Conservation (phyloP, 1,140 invertebrate genomes). For the Drosophila sp. region DNA sequence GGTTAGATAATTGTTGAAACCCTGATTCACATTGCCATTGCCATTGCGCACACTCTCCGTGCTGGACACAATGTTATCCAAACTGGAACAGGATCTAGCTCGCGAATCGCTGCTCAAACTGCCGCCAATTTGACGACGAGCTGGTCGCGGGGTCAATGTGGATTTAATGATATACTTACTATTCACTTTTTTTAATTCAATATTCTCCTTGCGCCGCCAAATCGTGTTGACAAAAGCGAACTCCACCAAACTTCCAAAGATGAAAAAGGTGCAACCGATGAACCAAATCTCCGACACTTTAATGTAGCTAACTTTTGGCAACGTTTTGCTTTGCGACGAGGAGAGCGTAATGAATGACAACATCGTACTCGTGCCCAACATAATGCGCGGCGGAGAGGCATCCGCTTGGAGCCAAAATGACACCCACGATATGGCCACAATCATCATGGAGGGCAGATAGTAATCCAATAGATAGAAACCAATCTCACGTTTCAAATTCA, state of each 20-base stretch:
- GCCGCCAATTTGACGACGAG: constrained; percentile 87
- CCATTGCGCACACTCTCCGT: constrained; percentile 77
- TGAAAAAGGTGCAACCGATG: constrained; percentile 91
- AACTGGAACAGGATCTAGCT: constrained; percentile 87
- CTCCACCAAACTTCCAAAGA: constrained; percentile 93
- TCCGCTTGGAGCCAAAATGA: constrained; percentile 95
- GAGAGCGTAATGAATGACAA: constrained; percentile 94
- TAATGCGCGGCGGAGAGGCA: constrained; percentile 92
- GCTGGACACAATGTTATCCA: constrained; percentile 83
- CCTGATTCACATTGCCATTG: constrained; percentile 69
- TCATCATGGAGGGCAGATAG: constrained; percentile 94
- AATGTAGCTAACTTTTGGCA: constrained; percentile 95
- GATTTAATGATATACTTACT: constrained; percentile 93
- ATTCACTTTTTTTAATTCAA: constrained; percentile 92
- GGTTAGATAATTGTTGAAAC: constrained; percentile 88
- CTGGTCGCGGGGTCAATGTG: constrained; percentile 90
- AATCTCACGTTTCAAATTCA: constrained; percentile 91
- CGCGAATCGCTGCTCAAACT: constrained; percentile 84
- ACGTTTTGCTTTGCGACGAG: constrained; percentile 89
- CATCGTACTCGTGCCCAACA: constrained; percentile 92
- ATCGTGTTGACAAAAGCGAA: constrained; percentile 95
- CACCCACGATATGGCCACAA: constrained; percentile 95
- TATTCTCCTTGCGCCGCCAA: constrained; percentile 92
- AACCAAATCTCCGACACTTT: constrained; percentile 96
- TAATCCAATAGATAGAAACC: constrained; percentile 95